Percentiles rank a stretch among this genome's conserved stretches.
Conservation (phyloP, 2,797 vertebrate species). For the Syncerus caffer region DNA sequence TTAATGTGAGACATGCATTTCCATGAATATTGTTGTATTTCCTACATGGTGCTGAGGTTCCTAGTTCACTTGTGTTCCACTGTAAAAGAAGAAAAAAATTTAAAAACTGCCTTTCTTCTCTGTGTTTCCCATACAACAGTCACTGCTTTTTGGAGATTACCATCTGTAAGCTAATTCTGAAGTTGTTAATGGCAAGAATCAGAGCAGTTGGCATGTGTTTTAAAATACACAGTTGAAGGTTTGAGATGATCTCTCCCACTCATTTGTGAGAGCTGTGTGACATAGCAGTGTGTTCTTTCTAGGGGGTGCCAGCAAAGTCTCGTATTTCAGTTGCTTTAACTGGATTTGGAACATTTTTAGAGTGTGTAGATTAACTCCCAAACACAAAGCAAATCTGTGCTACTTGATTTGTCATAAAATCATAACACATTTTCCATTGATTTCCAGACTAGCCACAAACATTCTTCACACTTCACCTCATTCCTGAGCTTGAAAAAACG, state of each 20-base stretch:
- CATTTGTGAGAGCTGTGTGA: conserved; percentile 30
- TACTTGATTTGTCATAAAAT: conserved; percentile 40
- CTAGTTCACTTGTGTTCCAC: not conserved
- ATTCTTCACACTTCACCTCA: conserved; percentile 26
- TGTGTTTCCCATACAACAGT: conserved; percentile 36
- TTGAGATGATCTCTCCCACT: conserved; percentile 25
- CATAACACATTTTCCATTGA: conserved; percentile 26
- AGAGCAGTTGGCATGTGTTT: conserved; percentile 36
- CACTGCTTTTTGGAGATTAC: conserved; percentile 16
- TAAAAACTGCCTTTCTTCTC: not conserved
- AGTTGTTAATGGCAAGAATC: conserved; percentile 63
- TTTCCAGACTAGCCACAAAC: conserved; percentile 15
- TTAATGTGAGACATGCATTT: conserved; percentile 42
- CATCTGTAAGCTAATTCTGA: conserved; percentile 63
- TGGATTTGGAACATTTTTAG: conserved; percentile 34
- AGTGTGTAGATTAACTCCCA: conserved; percentile 22
- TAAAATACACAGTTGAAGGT: not conserved
- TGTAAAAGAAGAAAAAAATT: not conserved
- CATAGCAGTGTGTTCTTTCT: conserved; percentile 22
- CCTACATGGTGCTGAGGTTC: not conserved
- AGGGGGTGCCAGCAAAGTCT: not conserved
- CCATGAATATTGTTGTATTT: conserved; percentile 39
- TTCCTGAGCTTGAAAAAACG: not conserved
- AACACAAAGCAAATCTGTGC: conserved; percentile 41
- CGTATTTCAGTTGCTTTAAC: conserved; percentile 34